Evolutionary conservation across 2,797 vertebrate genomes (phyloP).

Genomic region (Ataeniobius toweri): DNA sequence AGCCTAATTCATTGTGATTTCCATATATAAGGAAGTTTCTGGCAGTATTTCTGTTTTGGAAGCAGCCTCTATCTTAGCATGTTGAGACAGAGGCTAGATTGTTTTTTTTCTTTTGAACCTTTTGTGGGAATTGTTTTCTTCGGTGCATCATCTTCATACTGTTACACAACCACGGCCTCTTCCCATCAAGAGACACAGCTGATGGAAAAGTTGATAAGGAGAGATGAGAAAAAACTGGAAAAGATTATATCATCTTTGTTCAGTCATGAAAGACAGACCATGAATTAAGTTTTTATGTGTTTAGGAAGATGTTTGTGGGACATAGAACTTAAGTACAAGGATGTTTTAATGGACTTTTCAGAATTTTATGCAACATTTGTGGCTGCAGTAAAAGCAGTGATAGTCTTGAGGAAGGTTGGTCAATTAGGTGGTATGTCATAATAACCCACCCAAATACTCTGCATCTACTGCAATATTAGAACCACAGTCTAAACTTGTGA

Average conservation of each 20-base stretch:
- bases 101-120: neutral
- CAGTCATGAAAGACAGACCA: slow-evolving; percentile 5
- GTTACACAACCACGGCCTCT: slow-evolving; percentile 14
- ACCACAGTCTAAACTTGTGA: neutral
- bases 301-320: neutral
- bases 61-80: neutral
- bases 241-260: slow-evolving; percentile 27
- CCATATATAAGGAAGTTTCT: neutral
- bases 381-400: neutral
- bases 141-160: neutral
- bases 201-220: slow-evolving; percentile 46
- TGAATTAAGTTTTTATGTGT: neutral
- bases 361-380: neutral
- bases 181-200: slow-evolving; percentile 37
- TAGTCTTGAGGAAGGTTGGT: neutral
- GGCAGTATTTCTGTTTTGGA: neutral
- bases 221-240: slow-evolving; percentile 23
- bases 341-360: neutral
- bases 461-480: neutral
- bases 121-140: neutral
- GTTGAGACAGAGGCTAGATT: neutral
- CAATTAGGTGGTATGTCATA: neutral
- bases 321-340: neutral
- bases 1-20: neutral
- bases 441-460: neutral